Evolutionary conservation across 2,888 invertebrate species (phyloP), one percentile per base, ranked within the genome.

Genomic region (Chirona hameri): DNA sequence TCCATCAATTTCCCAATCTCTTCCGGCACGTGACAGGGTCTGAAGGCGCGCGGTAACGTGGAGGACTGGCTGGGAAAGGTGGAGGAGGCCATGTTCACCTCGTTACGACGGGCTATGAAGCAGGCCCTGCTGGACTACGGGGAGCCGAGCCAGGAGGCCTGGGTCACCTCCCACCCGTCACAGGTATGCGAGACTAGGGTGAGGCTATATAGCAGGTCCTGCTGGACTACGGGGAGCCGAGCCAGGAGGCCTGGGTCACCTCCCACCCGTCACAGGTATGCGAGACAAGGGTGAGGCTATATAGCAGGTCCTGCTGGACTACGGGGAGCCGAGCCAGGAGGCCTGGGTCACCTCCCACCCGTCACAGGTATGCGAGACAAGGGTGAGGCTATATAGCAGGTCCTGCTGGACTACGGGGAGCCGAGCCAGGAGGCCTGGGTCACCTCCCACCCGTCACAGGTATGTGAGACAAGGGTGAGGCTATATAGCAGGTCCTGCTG

Each of bases 61-160:
- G 97, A 96, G 88, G 95, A 96, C 86, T 97, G 96, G 96, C 89
- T 97, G 15, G 92, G 94, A 3, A 96, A 95, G 89, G 96, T 97
- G 1, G 97, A 97, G 87, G 94, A 95, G 82, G 93, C 93, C 0
- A 97, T 97, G 96, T 94, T 96, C 86, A 88, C 91, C 0, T 93
- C 95, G 0, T 90, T 96, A 12, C 92, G 93, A 85, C 76, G 76
- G 3, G 39, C 39, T 24, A 46, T 76, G 39, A 76, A 76, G 12
- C 39, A 76, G 46, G 76, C 76, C 3, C 24, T 76, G 24, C 10
- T 39, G 2, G 46, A 76, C 39, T 76, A 76, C 46, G 76, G 24
- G 1, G 76, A 76, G 21, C 76, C 21, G 12, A 24, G 18, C 10
- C 46, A 46, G 21, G 76, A 76, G 12, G 76, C 9, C 10, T 76